A percentile compares a stretch with the other conserved stretches of the same genome.
Conservation (phyloP, 1,140 invertebrate genomes). For the Meloidogyne exigua region DNA sequence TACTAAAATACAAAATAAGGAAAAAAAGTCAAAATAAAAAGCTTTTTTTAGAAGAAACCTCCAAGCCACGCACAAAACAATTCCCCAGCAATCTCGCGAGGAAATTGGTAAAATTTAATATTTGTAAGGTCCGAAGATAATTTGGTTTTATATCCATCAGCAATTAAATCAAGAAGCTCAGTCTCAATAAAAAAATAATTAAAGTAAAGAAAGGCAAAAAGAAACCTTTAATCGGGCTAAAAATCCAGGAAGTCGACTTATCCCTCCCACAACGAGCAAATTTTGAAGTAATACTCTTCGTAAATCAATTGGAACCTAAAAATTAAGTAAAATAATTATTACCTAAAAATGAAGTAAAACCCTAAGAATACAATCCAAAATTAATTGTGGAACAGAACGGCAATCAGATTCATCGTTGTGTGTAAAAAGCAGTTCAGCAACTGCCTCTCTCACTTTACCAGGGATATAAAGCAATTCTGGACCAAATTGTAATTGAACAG, state of each 20-base stretch:
- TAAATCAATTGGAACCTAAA: slow-evolving; percentile 45
- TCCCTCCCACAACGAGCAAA: slow-evolving; percentile 37
- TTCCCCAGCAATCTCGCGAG: slow-evolving; percentile 23
- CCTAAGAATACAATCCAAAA: slow-evolving; percentile 36
- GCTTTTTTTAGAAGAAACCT: slow-evolving; percentile 3
- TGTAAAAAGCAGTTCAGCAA: slow-evolving; percentile 44
- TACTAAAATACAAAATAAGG: too few relatives aligned
- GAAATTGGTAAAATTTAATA: slow-evolving; percentile 42
- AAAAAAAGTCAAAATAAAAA: too few relatives aligned
- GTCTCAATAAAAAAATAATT: background rate
- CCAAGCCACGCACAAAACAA: slow-evolving; percentile 43
- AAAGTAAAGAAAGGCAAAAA: background rate
- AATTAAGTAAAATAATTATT: slow-evolving; percentile 18
- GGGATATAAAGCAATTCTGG: slow-evolving; percentile 35
- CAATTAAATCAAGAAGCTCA: slow-evolving; percentile 26
- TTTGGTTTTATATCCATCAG: slow-evolving; percentile 18
- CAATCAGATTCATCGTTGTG: slow-evolving; percentile 7
- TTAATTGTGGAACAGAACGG: slow-evolving; percentile 40
- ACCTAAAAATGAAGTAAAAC: slow-evolving; percentile 1
- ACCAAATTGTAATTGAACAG: slow-evolving; percentile 36
- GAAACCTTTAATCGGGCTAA: slow-evolving; percentile 21
- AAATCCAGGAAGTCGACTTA: slow-evolving; percentile 42
- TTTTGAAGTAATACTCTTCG: slow-evolving; percentile 38
- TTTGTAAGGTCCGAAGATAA: slow-evolving; percentile 13
- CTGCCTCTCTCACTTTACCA: slow-evolving; percentile 38